These are phyloP conservation scores for Felis chaus DNA, from an alignment of 2,113 vertebrate genomes.

Conservation along the genomic window DNA sequence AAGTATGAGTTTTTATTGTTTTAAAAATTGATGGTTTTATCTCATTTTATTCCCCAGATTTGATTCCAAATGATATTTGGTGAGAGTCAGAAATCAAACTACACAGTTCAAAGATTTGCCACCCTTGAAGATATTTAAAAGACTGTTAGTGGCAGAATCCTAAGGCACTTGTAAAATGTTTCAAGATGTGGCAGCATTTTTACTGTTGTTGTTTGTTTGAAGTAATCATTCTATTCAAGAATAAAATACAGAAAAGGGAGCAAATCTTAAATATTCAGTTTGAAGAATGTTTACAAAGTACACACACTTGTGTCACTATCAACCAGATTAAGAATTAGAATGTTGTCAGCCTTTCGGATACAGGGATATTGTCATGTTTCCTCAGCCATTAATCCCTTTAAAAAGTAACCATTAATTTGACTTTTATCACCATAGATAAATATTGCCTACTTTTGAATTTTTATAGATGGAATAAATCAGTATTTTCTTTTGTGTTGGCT, in stretches of 20 bases:
- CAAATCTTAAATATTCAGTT: slow-evolving; percentile 7
- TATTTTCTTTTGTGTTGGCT: neutral
- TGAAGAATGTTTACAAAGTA: slow-evolving; percentile 4
- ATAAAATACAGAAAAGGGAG: neutral
- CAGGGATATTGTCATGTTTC: neutral
- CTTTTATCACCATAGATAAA: neutral
- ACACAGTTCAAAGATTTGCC: neutral
- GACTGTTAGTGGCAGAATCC: neutral
- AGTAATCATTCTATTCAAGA: neutral
- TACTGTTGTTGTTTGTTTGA: neutral
- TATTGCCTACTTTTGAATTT: neutral
- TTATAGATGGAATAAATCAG: neutral
- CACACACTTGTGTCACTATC: neutral
- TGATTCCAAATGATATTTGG: neutral
- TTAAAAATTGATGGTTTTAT: neutral
- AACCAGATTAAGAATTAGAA: neutral
- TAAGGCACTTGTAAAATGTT: neutral
- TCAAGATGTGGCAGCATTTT: neutral
- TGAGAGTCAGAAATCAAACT: neutral
- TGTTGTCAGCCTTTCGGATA: neutral
- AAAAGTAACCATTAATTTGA: neutral
- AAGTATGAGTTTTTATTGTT: neutral
- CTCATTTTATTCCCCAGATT: neutral
- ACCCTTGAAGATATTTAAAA: slow-evolving; percentile 11
- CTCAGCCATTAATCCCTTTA: neutral